phyloP scores from a whole-genome alignment of 2,797 vertebrate species.

The Myotis daubentonii region DNA sequence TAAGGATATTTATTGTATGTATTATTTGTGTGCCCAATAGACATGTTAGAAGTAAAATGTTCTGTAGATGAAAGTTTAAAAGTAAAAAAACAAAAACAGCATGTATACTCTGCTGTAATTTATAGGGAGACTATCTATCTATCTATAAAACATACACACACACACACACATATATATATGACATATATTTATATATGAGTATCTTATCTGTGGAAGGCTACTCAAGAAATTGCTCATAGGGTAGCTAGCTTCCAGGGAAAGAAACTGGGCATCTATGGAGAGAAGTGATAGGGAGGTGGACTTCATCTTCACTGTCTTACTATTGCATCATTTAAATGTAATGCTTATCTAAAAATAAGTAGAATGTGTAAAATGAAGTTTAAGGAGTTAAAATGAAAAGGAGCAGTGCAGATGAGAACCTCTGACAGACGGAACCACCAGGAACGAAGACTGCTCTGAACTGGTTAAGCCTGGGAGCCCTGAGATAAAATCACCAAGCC shows the following conservation, averaged over 20 bases:
- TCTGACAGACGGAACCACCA: not conserved
- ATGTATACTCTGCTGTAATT: not conserved
- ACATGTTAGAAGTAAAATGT: not conserved
- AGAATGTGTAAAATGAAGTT: constrained; percentile 32
- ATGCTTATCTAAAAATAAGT: constrained; percentile 2
- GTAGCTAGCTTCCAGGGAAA: not conserved
- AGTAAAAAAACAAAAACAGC: constrained; percentile 17
- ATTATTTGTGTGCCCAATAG: not conserved
- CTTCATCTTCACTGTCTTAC: not conserved
- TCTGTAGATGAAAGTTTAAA: not conserved
- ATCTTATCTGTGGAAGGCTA: not conserved
- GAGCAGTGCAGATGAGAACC: not conserved
- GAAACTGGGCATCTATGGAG: not conserved
- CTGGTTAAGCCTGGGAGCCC: not conserved
- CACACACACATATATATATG: not conserved
- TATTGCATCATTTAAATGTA: not conserved
- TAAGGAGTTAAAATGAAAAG: not conserved
- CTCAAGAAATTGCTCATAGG: not conserved
- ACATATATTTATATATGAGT: not conserved
- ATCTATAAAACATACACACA: not conserved
- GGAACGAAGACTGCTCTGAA: not conserved
- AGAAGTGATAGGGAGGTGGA: not conserved
- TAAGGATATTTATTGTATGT: not conserved
- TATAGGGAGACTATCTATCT: not conserved
- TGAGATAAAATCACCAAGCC: not conserved